These are phyloP conservation scores for Mythimna impura DNA, from an alignment of 2,888 invertebrate genomes.

Conservation along the genomic window DNA sequence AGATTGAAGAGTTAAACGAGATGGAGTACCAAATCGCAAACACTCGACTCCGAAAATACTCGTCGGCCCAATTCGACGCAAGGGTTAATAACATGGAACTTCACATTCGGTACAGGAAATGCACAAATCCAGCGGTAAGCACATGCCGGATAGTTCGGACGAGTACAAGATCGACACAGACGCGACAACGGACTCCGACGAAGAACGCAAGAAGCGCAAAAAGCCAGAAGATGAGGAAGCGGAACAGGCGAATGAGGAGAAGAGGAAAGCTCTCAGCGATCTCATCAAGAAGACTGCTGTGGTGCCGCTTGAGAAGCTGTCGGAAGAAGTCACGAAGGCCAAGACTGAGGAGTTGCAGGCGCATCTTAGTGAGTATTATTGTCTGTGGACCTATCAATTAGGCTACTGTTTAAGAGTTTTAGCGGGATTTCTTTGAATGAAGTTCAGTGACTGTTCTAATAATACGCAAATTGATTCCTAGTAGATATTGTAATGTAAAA, in stretches of 20 bases:
- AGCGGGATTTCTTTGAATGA: too few species aligned
- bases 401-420: too few species aligned
- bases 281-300: constrained; percentile 83
- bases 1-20: too few species aligned
- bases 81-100: too few species aligned
- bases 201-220: constrained; percentile 81
- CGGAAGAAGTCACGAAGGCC: constrained; percentile 81
- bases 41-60: too few species aligned
- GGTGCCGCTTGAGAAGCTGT: constrained; percentile 84
- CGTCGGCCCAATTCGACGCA: too few species aligned
- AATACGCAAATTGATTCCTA: too few species aligned
- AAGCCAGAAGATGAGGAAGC: constrained; percentile 79
- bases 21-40: too few species aligned
- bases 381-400: too few species aligned
- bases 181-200: constrained; percentile 71
- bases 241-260: constrained; percentile 70
- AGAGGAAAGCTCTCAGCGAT: constrained; percentile 75
- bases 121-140: constrained; percentile 89
- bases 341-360: constrained; percentile 82
- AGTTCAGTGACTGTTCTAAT: too few species aligned
- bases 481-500: too few species aligned
- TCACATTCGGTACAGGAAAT: constrained; percentile 78
- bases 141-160: constrained; percentile 89
- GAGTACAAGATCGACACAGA: constrained; percentile 86
- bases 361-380: constrained; percentile 73